A percentile compares a stretch with the other conserved stretches of the same genome.
phyloP scores from a whole-genome alignment of 2,113 vertebrate genomes.

The Heterotis niloticus region DNA sequence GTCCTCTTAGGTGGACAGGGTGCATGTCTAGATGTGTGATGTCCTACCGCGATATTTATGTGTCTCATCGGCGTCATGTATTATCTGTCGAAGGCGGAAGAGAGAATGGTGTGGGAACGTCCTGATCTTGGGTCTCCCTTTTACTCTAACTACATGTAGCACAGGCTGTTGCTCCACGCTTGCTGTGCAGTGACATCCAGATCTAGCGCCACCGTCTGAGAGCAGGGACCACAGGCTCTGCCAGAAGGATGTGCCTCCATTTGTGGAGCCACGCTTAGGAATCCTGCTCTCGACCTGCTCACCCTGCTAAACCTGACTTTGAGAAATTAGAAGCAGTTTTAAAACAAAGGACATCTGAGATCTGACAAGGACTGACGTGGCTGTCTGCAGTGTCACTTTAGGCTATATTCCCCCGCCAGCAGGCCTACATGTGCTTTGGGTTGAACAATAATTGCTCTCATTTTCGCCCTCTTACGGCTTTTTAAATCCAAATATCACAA shows the following conservation, averaged over 20 bases:
- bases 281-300: not conserved
- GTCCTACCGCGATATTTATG: not conserved
- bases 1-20: not conserved
- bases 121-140: no score
- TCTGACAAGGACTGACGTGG: not conserved
- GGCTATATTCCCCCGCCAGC: not conserved
- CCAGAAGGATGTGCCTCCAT: no score
- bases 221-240: no score
- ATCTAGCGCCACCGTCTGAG: no score
- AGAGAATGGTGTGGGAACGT: no score
- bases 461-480: not conserved
- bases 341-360: not conserved
- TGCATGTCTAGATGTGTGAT: not conserved
- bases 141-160: not conserved
- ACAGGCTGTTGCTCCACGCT: not conserved
- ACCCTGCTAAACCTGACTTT: not conserved
- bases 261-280: not conserved
- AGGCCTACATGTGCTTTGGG: not conserved
- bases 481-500: not conserved
- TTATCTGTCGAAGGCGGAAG: constrained; percentile 5
- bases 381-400: not conserved
- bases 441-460: not conserved
- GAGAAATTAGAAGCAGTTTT: not conserved
- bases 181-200: no score
- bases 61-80: not conserved